Evolutionary conservation across 2,113 vertebrate species (phyloP), one percentile per base, ranked within the genome.

Genomic region (Scomber japonicus): DNA sequence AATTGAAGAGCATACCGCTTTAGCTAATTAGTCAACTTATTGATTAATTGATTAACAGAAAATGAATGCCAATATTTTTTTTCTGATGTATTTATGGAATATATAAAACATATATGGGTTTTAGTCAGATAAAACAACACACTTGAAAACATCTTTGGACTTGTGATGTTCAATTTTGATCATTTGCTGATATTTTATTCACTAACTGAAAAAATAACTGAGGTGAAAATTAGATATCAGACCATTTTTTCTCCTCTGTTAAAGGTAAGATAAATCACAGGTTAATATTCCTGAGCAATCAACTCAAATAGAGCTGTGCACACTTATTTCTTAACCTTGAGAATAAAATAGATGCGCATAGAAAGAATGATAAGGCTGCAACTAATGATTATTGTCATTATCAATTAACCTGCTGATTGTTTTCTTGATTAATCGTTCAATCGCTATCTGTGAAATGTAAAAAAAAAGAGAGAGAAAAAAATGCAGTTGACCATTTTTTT

Each of bases 1-100:
- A 55, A 62, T 77, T 44, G 62, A 49, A 55, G 61, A 64, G 44
- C 48, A 27, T 2, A 19, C 45, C 49, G 35, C n/a, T 66, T 27
- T 27, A 27, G 24, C 24, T 27, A 27, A 27, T 27, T 2, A 27
- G 24, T 27, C 24, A 27, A 27, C 24, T 27, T 0, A 27, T 27
- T 27, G 24, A 27, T 27, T 27, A 2, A 27, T 27, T 27, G 24
- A 10, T 40, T 2, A 40, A 9, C 35, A 19, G 40, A 13, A 63
- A 46, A 45, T 45, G 0, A 64, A 48, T 44, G 13, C 14, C 19
- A 24, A 48, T 3, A 24, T 16, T 14, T 27, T n/a, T 64, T 24
- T 13, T 35, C 21, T 67, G 7, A 11, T 65, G 27, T 24, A 27
- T 12, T 11, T 50, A 65, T n/a, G 9, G 0, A 59, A n/a, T n/a